These are phyloP conservation scores for Sebastiscus albofasciatus DNA, from an alignment of 2,797 vertebrate species.

Conservation along the genomic window DNA sequence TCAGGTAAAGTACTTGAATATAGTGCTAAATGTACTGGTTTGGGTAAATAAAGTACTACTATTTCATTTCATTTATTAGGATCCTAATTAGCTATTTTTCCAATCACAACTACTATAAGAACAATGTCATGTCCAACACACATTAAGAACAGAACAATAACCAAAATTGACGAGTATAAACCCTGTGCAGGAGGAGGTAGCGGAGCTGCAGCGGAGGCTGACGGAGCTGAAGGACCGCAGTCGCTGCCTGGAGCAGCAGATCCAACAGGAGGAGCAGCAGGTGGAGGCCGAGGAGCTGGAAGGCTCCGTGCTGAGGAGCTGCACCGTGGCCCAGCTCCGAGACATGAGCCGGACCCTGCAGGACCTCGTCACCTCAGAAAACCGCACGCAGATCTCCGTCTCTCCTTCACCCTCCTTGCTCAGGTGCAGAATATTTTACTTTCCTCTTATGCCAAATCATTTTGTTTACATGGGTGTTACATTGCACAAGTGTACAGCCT, in stretches of 20 bases:
- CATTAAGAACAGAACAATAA: background rate
- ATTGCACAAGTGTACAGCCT: background rate
- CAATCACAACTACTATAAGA: background rate
- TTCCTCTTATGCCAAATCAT: background rate
- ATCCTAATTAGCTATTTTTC: background rate
- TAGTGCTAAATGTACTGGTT: background rate
- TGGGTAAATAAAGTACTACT: background rate
- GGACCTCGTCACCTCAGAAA: constrained; percentile 81
- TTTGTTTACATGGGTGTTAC: background rate
- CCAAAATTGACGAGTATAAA: background rate
- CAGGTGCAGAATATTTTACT: constrained; percentile 71
- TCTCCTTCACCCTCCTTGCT: constrained; percentile 79
- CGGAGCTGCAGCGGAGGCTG: constrained; percentile 83
- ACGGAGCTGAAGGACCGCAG: constrained; percentile 80
- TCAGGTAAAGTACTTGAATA: background rate
- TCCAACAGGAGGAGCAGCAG: constrained; percentile 82
- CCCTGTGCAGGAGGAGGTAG: constrained; percentile 85
- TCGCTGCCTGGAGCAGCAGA: constrained; percentile 80
- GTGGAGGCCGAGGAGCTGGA: constrained; percentile 82
- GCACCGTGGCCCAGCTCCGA: constrained; percentile 80
- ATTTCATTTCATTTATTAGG: background rate
- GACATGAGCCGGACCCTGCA: constrained; percentile 82
- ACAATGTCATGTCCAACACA: too few relatives aligned
- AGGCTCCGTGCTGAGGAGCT: constrained; percentile 74
- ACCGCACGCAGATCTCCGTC: constrained; percentile 72